Conservation (phyloP, 2,888 invertebrate species). For the Raillietiella orientalis region DNA sequence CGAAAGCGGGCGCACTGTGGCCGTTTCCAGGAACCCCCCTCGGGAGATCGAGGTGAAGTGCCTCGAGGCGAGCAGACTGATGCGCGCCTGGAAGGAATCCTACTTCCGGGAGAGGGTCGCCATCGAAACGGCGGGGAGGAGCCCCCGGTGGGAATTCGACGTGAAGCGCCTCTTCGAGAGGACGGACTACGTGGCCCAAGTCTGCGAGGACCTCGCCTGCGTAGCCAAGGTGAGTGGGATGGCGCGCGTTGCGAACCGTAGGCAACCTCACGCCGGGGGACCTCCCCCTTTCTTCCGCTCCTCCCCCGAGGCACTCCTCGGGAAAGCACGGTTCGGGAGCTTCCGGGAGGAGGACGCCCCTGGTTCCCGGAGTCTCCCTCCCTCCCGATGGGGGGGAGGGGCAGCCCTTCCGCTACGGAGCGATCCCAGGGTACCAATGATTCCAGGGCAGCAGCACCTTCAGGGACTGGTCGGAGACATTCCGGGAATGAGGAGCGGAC, state of each 20-base stretch:
- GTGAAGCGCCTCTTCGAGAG: conserved; percentile 39
- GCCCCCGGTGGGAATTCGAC: conserved; percentile 69
- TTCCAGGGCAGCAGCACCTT: too few relatives aligned
- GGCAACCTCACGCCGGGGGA: background rate
- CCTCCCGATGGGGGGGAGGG: too few relatives aligned
- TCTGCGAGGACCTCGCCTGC: conserved; percentile 42
- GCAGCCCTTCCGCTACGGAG: too few relatives aligned
- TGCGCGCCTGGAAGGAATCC: conserved; percentile 34
- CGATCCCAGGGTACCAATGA: too few relatives aligned
- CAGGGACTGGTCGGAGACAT: too few relatives aligned
- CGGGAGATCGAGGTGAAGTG: conserved; percentile 19
- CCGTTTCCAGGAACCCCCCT: conserved; percentile 9
- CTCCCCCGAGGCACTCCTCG: background rate
- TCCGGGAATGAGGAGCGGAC: too few relatives aligned
- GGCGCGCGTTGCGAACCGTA: background rate
- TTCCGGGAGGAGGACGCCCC: too few relatives aligned
- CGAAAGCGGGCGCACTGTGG: conserved; percentile 12
- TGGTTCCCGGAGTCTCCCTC: too few relatives aligned
- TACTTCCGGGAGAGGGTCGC: conserved; percentile 44
- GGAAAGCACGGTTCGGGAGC: too few relatives aligned
- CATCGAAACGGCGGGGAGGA: conserved; percentile 55
- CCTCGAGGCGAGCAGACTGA: conserved; percentile 26
- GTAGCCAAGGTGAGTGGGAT: conserved; percentile 32
- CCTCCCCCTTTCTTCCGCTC: background rate
- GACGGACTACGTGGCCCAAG: conserved; percentile 50